Evolutionary conservation across 2,888 invertebrate genomes (phyloP).

Genomic region (Herminia tarsipennalis): DNA sequence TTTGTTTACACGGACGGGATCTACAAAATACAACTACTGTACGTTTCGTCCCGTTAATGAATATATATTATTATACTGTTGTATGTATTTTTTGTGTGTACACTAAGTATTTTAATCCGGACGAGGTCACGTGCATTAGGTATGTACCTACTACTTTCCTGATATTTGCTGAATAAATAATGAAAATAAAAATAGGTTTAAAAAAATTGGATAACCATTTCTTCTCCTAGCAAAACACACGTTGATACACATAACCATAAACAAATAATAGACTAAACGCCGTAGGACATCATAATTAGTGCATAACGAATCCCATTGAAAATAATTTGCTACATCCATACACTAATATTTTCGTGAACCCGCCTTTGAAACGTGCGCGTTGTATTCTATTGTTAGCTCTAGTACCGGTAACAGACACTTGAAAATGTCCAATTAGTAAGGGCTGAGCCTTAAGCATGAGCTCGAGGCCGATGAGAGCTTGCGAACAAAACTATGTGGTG

Average conservation of each 20-base stretch:
- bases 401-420: constrained; percentile 56
- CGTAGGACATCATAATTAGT: constrained; percentile 33
- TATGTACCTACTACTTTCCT: too few relatives aligned
- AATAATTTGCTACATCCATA: constrained; percentile 38
- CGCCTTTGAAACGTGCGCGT: constrained; percentile 41
- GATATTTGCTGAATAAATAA: too few relatives aligned
- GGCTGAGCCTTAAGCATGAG: constrained; percentile 68
- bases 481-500: constrained; percentile 80
- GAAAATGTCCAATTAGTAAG: constrained; percentile 71
- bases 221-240: neutral
- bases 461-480: constrained; percentile 71
- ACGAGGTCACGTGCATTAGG: too few relatives aligned
- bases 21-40: too few relatives aligned
- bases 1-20: too few relatives aligned
- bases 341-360: constrained; percentile 31
- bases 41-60: too few relatives aligned
- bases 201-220: too few relatives aligned
- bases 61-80: too few relatives aligned
- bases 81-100: too few relatives aligned
- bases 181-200: too few relatives aligned
- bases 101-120: too few relatives aligned
- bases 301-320: constrained; percentile 35
- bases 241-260: neutral
- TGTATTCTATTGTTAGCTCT: constrained; percentile 51
- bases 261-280: constrained; percentile 5